Evolutionary conservation across 1,140 invertebrate genomes (phyloP).

Genomic region (Drosophila tristis): DNA sequence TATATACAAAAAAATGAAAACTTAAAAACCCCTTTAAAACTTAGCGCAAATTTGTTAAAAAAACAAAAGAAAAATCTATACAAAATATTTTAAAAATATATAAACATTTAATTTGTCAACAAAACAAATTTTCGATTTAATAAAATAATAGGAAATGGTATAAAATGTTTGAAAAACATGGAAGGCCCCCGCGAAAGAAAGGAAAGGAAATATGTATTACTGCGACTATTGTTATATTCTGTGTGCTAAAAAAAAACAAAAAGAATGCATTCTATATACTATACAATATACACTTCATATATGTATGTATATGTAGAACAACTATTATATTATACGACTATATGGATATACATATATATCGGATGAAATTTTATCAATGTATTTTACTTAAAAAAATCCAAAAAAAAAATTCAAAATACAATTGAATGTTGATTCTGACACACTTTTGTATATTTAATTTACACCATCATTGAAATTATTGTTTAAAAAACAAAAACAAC

Average conservation of each 20-base stretch:
- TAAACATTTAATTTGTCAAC: conserved; percentile 45
- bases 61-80: conserved; percentile 32
- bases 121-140: conserved; percentile 50
- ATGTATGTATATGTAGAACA: conserved; percentile 47
- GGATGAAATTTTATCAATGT: conserved; percentile 69
- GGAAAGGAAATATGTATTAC: conserved; percentile 57
- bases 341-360: conserved; percentile 51
- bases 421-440: conserved; percentile 39
- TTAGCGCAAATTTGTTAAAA: conserved; percentile 69
- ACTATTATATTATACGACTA: conserved; percentile 56
- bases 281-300: conserved; percentile 6
- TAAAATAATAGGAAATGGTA: conserved; percentile 38
- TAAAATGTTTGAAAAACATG: conserved; percentile 70
- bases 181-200: conserved; percentile 54
- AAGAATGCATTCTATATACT: no score
- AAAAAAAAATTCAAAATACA: conserved; percentile 18
- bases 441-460: conserved; percentile 77
- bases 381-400: conserved; percentile 49
- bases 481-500: conserved; percentile 34
- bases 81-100: conserved; percentile 27
- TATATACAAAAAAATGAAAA: conserved; percentile 57
- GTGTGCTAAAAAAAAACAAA: conserved; percentile 56
- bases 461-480: conserved; percentile 76
- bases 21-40: conserved; percentile 52
- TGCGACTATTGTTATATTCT: conserved; percentile 79